Base-by-base conservation (phyloP, 2,113 vertebrate genomes). In the Tachysurus fulvidraco region DNA sequence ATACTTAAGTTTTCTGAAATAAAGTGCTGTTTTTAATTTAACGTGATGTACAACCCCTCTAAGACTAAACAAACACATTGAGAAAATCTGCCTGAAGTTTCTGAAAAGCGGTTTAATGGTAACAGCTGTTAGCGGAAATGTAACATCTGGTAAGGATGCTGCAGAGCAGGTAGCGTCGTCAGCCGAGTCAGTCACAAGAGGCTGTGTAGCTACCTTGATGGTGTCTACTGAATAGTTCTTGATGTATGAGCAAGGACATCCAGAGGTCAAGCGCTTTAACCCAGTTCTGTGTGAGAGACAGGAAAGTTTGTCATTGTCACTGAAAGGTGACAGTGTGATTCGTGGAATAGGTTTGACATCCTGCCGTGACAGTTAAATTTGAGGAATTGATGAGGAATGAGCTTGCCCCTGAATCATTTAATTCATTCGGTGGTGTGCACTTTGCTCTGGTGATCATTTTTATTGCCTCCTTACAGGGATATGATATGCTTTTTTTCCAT, bases 261-360 rank as follows among this genome's bases (percentile, higher is more conserved):
- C 28, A 54, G 46, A 2, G 17, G 54, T 80, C 54, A 57, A 28
- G 55, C 64, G 19, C n/a, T 54, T 65, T 54, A 54, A 83, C 52
- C 65, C 65, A 44, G 28, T 55, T 55, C 46, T 36, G 10, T 30
- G 14, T 71, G 82, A 41, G 65, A 28, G 10, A 54, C 64, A 69
- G 50, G 62, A 55, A 69, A n/a, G 62, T 67, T 23, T 28, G 44
- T 82, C 80, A 50, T 64, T 64, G 23, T 14, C 30, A 30, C 16
- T 55, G 55, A 85, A 67, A 85, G 28, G n/a, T 79, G 50, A 86
- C 62, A 67, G 80, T 21, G n/a, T 79, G 50, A 86, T 50, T 4
- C 6, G 59, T 79, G 59, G 19, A 54, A 36, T 54, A 50, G 54
- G 25, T n/a, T 30, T 28, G 74, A 54, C 55, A 2, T 59, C 17